Conservation (phyloP, 2,797 vertebrate species). For the Pipistrellus nathusii region DNA sequence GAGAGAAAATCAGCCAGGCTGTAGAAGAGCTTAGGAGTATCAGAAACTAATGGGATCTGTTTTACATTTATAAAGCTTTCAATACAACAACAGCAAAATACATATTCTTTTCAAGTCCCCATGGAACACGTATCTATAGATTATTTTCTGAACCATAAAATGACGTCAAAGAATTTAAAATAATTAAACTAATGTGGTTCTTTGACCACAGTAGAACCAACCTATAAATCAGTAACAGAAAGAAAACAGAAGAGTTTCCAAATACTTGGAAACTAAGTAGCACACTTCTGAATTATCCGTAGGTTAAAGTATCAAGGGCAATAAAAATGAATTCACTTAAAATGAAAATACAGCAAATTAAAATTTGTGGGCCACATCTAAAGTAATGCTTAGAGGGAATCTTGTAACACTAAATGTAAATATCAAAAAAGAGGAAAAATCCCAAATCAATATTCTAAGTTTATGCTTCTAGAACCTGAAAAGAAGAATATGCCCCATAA, state of each 20-base stretch:
- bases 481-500: background rate
- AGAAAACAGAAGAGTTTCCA: background rate
- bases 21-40: background rate
- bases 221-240: background rate
- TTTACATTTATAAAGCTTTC: background rate
- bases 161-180: background rate
- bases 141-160: background rate
- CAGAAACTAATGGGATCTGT: background rate
- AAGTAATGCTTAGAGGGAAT: background rate
- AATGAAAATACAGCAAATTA: background rate
- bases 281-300: background rate
- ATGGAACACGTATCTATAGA: background rate
- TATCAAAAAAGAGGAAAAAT: conserved; percentile 7
- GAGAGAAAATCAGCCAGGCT: background rate
- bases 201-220: background rate
- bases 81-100: background rate
- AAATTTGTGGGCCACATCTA: background rate
- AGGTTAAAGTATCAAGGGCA: background rate
- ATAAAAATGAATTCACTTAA: background rate
- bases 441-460: background rate
- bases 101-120: background rate
- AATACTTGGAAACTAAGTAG: background rate
- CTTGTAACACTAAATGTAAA: background rate
- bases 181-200: background rate
- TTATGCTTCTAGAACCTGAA: background rate